These are phyloP conservation scores for Dicyrtomina minuta DNA, from an alignment of 2,888 invertebrate species.

Conservation along the genomic window DNA sequence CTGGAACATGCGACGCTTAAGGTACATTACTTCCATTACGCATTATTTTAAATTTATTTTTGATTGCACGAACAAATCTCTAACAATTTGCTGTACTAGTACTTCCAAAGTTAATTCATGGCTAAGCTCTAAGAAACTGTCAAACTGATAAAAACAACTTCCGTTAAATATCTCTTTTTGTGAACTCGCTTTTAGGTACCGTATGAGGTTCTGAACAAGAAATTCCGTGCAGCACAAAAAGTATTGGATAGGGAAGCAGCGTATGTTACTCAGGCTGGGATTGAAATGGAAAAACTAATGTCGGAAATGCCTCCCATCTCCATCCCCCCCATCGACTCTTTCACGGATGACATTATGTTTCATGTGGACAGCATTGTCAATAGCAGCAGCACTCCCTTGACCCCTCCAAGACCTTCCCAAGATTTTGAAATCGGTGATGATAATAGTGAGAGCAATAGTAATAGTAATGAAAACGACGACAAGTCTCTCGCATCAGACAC, in stretches of 20 bases:
- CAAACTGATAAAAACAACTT: background rate
- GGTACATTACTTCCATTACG: slow-evolving; percentile 59
- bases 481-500: slow-evolving; percentile 7
- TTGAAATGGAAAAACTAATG: slow-evolving; percentile 75
- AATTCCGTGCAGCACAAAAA: slow-evolving; percentile 92
- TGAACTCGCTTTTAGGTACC: slow-evolving; percentile 71
- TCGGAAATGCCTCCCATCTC: slow-evolving; percentile 57
- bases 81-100: background rate
- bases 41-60: background rate
- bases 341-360: background rate
- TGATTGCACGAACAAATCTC: slow-evolving; percentile 8
- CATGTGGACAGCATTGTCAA: background rate
- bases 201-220: slow-evolving; percentile 96
- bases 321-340: slow-evolving; percentile 36
- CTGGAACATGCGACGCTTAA: slow-evolving; percentile 94
- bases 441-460: slow-evolving; percentile 37
- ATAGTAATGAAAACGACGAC: slow-evolving; percentile 22
- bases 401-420: no score
- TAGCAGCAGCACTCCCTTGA: no score
- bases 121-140: background rate
- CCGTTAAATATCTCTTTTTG: no score
- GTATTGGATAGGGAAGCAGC: slow-evolving; percentile 89
- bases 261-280: slow-evolving; percentile 77
- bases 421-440: slow-evolving; percentile 17
- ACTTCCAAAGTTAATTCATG: background rate